Evolutionary conservation across 2,113 vertebrate species (phyloP).

Genomic region (Apeltes quadracus): DNA sequence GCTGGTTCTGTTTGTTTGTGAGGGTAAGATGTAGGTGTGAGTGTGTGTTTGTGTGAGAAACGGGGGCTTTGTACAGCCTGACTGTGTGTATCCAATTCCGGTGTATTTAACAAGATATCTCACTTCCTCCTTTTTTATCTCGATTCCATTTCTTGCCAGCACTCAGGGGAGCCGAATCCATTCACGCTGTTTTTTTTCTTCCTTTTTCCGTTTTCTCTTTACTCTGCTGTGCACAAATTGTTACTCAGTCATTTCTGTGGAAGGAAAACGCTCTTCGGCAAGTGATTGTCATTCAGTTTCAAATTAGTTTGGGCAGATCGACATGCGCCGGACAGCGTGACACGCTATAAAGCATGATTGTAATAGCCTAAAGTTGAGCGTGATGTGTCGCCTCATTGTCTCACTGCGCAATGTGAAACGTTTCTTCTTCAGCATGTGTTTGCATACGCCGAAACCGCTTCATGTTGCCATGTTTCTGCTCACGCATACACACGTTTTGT

Average conservation of each 20-base stretch:
- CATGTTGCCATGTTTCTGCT: slow-evolving; percentile 23
- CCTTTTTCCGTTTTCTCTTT: slow-evolving; percentile 44
- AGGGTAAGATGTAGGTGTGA: slow-evolving; percentile 12
- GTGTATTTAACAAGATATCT: slow-evolving; percentile 75
- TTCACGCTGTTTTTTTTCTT: slow-evolving; percentile 50
- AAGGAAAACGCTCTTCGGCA: slow-evolving; percentile 40
- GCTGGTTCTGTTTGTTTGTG: slow-evolving; percentile 31
- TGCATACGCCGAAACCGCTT: slow-evolving; percentile 28
- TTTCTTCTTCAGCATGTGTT: slow-evolving; percentile 34
- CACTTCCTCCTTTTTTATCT: slow-evolving; percentile 60
- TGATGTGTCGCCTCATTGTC: slow-evolving; percentile 57
- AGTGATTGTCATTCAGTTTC: slow-evolving; percentile 67
- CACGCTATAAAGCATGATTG: slow-evolving; percentile 55
- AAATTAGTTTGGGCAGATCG: slow-evolving; percentile 67
- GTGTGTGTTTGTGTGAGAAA: slow-evolving; percentile 3
- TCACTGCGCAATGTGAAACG: slow-evolving; percentile 56
- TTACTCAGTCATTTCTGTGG: slow-evolving; percentile 62
- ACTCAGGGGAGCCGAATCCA: slow-evolving; percentile 69
- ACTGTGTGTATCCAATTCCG: slow-evolving; percentile 70
- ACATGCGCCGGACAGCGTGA: slow-evolving; percentile 61
- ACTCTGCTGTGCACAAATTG: slow-evolving; percentile 64
- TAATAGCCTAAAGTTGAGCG: slow-evolving; percentile 54
- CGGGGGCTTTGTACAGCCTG: slow-evolving; percentile 37
- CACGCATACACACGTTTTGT: not conserved
- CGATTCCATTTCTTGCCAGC: slow-evolving; percentile 67